Conservation (phyloP, 1,140 invertebrate genomes). For the Nautilus pompilius region DNA sequence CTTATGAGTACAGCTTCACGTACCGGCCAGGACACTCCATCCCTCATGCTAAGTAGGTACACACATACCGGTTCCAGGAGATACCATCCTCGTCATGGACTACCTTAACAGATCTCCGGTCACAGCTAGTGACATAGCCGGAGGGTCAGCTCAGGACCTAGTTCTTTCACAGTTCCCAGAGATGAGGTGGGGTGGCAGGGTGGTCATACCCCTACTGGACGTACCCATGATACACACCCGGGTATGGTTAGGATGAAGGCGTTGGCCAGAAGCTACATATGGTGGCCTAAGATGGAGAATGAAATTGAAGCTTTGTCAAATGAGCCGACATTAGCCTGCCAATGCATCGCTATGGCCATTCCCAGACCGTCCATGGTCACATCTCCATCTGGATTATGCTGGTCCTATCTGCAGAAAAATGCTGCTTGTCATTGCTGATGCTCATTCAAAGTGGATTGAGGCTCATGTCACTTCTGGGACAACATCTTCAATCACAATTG, state of each 20-base stretch:
- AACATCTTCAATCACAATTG: conserved; percentile 16
- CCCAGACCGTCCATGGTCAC: conserved; percentile 19
- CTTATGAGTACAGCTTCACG: not conserved
- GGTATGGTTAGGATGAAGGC: conserved; percentile 61
- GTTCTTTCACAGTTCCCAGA: not conserved
- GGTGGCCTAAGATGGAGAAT: conserved; percentile 58
- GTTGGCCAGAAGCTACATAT: conserved; percentile 56
- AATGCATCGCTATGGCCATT: conserved; percentile 12
- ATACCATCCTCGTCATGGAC: not conserved
- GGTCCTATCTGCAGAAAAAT: conserved; percentile 23
- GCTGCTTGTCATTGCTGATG: conserved; percentile 22
- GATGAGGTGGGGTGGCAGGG: not conserved
- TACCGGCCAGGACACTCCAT: conserved; percentile 5
- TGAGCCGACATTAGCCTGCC: not conserved
- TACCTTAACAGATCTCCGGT: conserved; percentile 4
- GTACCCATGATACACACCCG: conserved; percentile 55
- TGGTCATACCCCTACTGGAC: conserved; percentile 47
- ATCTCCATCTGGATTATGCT: conserved; percentile 23
- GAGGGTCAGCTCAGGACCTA: not conserved
- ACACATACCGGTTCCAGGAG: not conserved
- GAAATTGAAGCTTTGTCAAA: conserved; percentile 54
- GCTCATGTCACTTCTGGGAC: conserved; percentile 12
- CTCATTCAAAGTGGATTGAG: conserved; percentile 23
- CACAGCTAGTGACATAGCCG: not conserved
- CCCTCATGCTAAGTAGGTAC: not conserved